Evolutionary conservation across 1,140 invertebrate species (phyloP).

Genomic region (Araneus ventricosus): DNA sequence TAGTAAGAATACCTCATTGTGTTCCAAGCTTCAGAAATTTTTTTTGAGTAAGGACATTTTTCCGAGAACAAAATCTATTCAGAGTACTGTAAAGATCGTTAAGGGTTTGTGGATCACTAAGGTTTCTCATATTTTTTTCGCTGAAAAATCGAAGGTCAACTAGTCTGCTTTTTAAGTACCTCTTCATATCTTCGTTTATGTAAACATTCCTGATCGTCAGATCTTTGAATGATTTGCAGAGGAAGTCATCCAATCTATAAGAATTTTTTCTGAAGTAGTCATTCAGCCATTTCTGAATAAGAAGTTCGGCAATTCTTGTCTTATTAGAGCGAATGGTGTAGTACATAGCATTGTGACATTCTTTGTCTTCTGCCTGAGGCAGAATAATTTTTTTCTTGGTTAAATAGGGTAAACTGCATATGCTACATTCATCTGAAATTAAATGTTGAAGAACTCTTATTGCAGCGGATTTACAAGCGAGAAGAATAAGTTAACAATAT

Average conservation of each 20-base stretch:
- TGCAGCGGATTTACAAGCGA: not conserved
- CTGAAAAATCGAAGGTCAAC: not conserved
- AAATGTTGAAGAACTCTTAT: not conserved
- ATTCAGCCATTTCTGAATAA: slow-evolving; percentile 51
- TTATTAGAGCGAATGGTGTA: slow-evolving; percentile 56
- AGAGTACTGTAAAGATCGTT: not conserved
- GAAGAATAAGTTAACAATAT: not conserved
- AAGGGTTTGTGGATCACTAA: not conserved
- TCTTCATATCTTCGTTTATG: not conserved
- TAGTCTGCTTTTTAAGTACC: not conserved
- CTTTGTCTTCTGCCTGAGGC: not conserved
- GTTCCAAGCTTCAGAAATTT: not conserved
- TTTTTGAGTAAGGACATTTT: not conserved
- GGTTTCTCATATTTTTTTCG: not conserved
- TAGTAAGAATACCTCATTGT: not conserved
- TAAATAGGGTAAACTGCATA: not conserved
- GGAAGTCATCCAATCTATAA: not conserved
- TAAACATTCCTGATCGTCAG: slow-evolving; percentile 39
- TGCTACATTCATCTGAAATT: not conserved
- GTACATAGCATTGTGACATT: slow-evolving; percentile 58
- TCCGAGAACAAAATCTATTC: slow-evolving; percentile 15
- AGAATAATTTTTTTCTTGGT: not conserved
- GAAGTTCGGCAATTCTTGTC: not conserved
- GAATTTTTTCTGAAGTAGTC: not conserved
- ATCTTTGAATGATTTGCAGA: slow-evolving; percentile 43